Evolutionary conservation across 2,888 invertebrate species (phyloP), one percentile per base, ranked within the genome.

Genomic region (Clepsis dumicolana): DNA sequence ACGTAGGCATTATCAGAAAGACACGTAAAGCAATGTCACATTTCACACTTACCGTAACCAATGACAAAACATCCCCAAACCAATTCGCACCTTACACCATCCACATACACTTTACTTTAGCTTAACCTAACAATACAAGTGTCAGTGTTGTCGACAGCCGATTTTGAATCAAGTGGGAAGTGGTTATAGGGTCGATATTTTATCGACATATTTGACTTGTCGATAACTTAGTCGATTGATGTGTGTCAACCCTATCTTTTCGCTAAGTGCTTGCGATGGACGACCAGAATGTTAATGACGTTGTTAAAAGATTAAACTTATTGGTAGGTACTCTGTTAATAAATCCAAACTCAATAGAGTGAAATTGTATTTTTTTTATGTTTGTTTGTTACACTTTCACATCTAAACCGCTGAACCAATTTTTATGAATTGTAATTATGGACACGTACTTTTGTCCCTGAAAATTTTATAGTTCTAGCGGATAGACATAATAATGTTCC

Each of bases 181-280:
- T 48, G 48, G 8, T 21, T 21, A 18, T 18, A 48, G 21, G 21
- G 21, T 21, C 2, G 21, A 21, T 7, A 44, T 48, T 16, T 29
- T 64, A 54, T 44, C 44, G 44, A 44, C 41, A 21, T 41, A n/a
- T 41, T 54, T 8, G 29, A 14, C 16, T 21, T 12, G 48, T 48
- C 24, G 12, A 74, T 73, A 78, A 74, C 77, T 80, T 83, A 85
- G 84, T 84, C 81, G 86, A 88, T 80, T 83, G 88, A 88, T 89
- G 80, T 77, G 77, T 82, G 89, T 86, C 87, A 85, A 78, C 64
- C 53, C 74, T 88, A 87, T 86, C 87, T 78, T 72, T 77, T 70
- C 74, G 77, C 85, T 90, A 89, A 90, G 90, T 90, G 90, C 85
- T 76, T 76, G 52, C 77, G 82, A 83, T 80, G 82, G 77, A 56